Evolutionary conservation across 2,113 vertebrate genomes (phyloP), one percentile per base, ranked within the genome.

Genomic region (Lophochroa leadbeateri): DNA sequence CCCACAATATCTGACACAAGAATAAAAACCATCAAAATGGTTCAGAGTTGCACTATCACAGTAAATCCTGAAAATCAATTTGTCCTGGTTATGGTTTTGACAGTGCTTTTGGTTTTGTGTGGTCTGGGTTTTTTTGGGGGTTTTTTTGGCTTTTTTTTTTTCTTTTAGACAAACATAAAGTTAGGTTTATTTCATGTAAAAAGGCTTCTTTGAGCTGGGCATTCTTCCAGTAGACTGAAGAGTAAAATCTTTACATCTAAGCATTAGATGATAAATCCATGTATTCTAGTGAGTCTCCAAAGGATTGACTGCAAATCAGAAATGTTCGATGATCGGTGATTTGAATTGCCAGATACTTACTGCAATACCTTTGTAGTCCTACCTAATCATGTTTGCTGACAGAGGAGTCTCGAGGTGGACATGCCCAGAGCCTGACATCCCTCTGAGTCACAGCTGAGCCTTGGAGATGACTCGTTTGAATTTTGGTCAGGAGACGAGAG

Each of bases 321-420:
- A 9, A 44, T n/a, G 17, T 31, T 63, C 57, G 1, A 1, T 1
- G 24, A 61, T 8, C 23, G 20, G 8, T 2, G 21, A 72, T 8
- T 23, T 37, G 35, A 55, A 75, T 64, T 86, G 52, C 44, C 10
- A 25, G 47, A 5, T 64, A 27, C 68, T 82, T 69, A n/a, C 29
- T 28, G 33, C 12, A 37, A 13, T 6, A 60, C 9, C 14, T 78
- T n/a, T 63, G 25, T 43, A 57, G 39, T 7, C 21, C 14, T 75
- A 5, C 3, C 39, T 41, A 27, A 39, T 16, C 0, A 0, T 29
- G 13, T 41, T 57, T 29, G 29, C 50, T 67, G 41, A 27, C 52
- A 57, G 64, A 78, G 49, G 29, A 13, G 50, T 19, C 16, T 7
- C 0, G 0, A 31, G 43, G 10, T 21, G 28, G 41, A 15, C 7